Percentiles rank a stretch among this genome's conserved stretches.
These are phyloP conservation scores for Latrodectus geometricus DNA, from an alignment of 1,140 invertebrate genomes.

Conservation along the genomic window DNA sequence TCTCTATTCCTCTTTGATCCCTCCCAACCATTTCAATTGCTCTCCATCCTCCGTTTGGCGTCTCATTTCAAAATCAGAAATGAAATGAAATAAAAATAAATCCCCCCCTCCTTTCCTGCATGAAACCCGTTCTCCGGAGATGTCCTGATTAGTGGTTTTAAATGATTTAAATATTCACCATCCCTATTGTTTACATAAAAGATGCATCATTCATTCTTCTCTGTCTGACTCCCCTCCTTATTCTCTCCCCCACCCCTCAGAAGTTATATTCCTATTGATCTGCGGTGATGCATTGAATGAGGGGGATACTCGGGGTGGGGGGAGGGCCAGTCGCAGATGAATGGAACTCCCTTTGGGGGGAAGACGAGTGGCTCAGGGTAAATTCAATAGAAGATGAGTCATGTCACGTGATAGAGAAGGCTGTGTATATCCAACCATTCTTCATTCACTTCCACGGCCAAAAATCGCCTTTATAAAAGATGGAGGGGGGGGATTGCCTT, in stretches of 20 bases:
- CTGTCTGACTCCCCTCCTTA: neutral
- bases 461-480: neutral
- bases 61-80: neutral
- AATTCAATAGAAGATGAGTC: conserved; percentile 54
- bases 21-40: conserved; percentile 10
- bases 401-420: conserved; percentile 22
- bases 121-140: neutral
- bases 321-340: conserved; percentile 10
- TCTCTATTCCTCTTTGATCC: conserved; percentile 32
- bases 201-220: conserved; percentile 23
- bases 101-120: neutral
- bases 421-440: neutral
- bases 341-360: conserved; percentile 22
- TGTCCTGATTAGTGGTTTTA: conserved; percentile 58
- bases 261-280: conserved; percentile 30
- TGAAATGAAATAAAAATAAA: conserved; percentile 40
- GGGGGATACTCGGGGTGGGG: neutral
- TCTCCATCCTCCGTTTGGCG: neutral
- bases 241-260: too few species aligned
- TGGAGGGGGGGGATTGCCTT: neutral
- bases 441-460: neutral
- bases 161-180: conserved; percentile 59
- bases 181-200: conserved; percentile 48
- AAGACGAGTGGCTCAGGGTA: neutral
- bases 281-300: conserved; percentile 42